Percentiles rank a stretch among this genome's conserved stretches.
Evolutionary conservation across 2,888 invertebrate species (phyloP).

Genomic region (Myopa tessellatipennis): DNA sequence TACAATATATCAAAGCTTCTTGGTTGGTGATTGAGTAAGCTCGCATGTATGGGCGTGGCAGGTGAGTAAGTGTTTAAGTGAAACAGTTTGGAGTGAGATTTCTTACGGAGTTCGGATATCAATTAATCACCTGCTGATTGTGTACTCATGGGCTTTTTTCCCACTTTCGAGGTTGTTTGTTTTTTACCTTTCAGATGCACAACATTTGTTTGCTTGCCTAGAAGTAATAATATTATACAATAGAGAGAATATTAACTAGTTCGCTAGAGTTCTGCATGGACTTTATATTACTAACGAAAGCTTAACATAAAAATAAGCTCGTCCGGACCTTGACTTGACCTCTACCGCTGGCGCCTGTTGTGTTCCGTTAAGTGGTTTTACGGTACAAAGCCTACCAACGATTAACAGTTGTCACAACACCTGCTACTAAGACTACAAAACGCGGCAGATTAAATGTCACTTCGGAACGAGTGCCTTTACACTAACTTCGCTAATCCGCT

Average conservation of each 20-base stretch:
- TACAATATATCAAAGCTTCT: not conserved
- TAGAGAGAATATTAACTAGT: not conserved
- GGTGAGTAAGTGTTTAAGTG: not conserved
- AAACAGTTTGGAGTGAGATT: not conserved
- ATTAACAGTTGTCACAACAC: not conserved
- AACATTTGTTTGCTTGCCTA: conserved; percentile 65
- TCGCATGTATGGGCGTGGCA: conserved; percentile 2
- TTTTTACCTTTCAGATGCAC: conserved; percentile 65
- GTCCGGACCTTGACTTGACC: not conserved
- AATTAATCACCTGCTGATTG: conserved; percentile 63
- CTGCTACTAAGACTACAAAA: not conserved
- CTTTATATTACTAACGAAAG: conserved; percentile 18
- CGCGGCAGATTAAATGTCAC: too few relatives aligned
- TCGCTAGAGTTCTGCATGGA: not conserved
- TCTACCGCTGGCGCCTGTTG: not conserved
- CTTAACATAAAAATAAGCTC: conserved; percentile 21
- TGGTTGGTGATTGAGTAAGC: not conserved
- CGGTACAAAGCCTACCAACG: not conserved
- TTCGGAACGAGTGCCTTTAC: not conserved
- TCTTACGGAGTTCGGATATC: conserved; percentile 9
- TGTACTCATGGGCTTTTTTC: conserved; percentile 62
- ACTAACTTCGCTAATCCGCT: conserved; percentile 13
- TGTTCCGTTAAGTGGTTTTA: not conserved
- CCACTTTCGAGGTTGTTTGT: conserved; percentile 62
- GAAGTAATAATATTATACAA: conserved; percentile 48